Base-by-base conservation (phyloP, 1,140 invertebrate species). In the Polypedilum pembai region DNA sequence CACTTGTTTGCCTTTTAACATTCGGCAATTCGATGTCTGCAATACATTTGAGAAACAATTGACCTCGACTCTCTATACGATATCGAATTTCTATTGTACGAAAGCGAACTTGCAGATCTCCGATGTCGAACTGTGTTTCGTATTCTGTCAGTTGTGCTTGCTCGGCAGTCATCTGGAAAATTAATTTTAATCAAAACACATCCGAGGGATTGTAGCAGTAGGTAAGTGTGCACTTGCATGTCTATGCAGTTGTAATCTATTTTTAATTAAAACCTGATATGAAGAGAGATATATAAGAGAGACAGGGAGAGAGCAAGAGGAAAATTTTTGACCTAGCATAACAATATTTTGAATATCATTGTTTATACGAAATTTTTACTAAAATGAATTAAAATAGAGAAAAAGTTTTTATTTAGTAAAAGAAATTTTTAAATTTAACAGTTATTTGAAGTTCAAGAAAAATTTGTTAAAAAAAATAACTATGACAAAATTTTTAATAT, bases 1-100 rank as follows among this genome's bases (percentile, higher is more conserved):
- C 65, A 69, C 65, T 69, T 18, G 65, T 69, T 69, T 69, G 65
- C 20, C 65, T 69, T 69, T 69, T 69, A 18, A 21, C 20, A 69
- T 69, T 69, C 20, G 17, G 65, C 2, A 69, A 18, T 21, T 69
- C 65, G 18, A 69, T 18, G 20, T 69, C 8, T 20, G 65, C 65
- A 10, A 20, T 69, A 21, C 65, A 69, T 69, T 69, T 69, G 65
- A 69, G 65, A 21, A 69, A 69, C 17, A 69, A 21, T 21, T 69
- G 17, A 18, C 65, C 65, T 21, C 65, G 65, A 21, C 18, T 21
- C n/a, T 20, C 17, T 18, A 69, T 5, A 20, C 18, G 17, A 69
- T 18, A 69, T 20, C 17, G 20, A 69, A 69, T 69, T 21, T 69
- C 65, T 18, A 69, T 69, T 18, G 65, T 69, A 18, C 65, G 65